Conservation (phyloP, 2,797 vertebrate species). For the Hippoglossus hippoglossus region DNA sequence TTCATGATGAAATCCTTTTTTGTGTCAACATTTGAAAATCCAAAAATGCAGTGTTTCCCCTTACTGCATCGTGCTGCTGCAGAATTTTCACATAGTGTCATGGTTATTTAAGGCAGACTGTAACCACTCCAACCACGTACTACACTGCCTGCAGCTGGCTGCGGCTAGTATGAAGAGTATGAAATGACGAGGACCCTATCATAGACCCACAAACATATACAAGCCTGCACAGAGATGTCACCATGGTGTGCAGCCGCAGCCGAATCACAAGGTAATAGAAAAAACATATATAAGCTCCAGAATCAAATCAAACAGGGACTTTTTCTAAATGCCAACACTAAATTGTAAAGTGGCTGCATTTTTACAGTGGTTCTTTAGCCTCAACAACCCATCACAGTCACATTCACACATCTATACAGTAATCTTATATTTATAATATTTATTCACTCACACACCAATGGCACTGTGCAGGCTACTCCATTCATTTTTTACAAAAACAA, state of each 20-base stretch:
- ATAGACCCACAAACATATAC: background rate
- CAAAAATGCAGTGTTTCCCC: too few relatives aligned
- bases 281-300: background rate
- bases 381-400: background rate
- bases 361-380: background rate
- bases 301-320: background rate
- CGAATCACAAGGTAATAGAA: background rate
- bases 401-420: background rate
- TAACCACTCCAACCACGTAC: background rate
- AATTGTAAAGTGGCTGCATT: background rate
- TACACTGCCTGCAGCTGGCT: background rate
- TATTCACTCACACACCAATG: background rate
- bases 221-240: background rate
- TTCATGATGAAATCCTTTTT: too few relatives aligned
- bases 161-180: background rate
- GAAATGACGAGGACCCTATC: background rate
- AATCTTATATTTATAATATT: background rate
- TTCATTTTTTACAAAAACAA: background rate
- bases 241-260: background rate
- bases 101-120: background rate
- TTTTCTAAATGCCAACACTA: background rate
- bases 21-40: too few relatives aligned
- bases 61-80: too few relatives aligned
- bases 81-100: background rate
- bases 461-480: background rate